These are phyloP conservation scores for Porites divaricata DNA, from an alignment of 92 coral and sea anemone species.

Conservation along the genomic window DNA sequence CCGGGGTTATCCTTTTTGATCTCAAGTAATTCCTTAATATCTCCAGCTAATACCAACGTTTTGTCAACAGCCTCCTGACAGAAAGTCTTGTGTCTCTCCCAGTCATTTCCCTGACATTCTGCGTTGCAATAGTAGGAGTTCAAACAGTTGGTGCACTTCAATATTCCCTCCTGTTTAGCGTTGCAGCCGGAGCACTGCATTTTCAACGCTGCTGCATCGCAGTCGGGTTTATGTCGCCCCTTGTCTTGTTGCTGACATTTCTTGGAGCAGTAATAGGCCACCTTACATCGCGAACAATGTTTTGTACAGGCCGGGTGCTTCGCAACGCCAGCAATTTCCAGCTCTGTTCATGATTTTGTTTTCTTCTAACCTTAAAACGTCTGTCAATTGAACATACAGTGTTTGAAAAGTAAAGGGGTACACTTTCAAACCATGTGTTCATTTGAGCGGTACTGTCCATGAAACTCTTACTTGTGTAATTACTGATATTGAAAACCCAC, in stretches of 20 bases:
- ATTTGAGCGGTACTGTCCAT: too few relatives aligned
- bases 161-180: slow-evolving; percentile 1
- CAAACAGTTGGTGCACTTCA: slow-evolving; percentile 48
- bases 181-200: slow-evolving; percentile 53
- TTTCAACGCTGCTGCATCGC: slow-evolving; percentile 44
- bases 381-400: too few relatives aligned
- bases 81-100: slow-evolving; percentile 51
- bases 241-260: too few relatives aligned
- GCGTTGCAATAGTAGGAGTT: slow-evolving; percentile 61
- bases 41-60: slow-evolving; percentile 1
- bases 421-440: too few relatives aligned
- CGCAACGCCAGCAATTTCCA: too few relatives aligned
- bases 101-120: slow-evolving; percentile 48
- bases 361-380: too few relatives aligned
- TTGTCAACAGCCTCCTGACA: slow-evolving; percentile 39
- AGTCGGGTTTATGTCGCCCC: slow-evolving; percentile 57
- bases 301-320: too few relatives aligned
- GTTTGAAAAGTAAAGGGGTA: too few relatives aligned
- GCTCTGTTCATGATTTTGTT: background rate
- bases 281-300: too few relatives aligned
- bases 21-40: background rate
- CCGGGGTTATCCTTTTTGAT: background rate
- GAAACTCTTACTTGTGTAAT: too few relatives aligned
- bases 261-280: too few relatives aligned
- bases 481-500: too few relatives aligned